Evolutionary conservation across 1,140 invertebrate genomes (phyloP).

Genomic region (Aporrectodea caliginosa): DNA sequence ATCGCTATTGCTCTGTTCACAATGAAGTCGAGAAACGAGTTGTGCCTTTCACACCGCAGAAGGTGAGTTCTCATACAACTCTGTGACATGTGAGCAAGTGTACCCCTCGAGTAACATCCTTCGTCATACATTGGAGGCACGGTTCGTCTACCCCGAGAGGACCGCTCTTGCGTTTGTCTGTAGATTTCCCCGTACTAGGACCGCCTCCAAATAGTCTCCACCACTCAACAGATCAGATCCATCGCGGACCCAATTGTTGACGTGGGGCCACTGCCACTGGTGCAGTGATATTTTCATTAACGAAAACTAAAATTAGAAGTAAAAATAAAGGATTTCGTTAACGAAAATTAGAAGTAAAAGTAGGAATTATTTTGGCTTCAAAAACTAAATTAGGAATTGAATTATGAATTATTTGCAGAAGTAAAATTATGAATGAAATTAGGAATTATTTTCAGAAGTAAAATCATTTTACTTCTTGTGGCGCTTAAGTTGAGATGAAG

Average conservation of each 20-base stretch:
- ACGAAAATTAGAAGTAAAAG: no score
- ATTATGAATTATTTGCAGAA: no score
- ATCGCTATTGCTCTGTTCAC: no score
- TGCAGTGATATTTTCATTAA: no score
- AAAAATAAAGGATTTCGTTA: no score
- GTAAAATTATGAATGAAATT: no score
- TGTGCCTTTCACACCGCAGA: not conserved
- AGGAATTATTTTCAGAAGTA: no score
- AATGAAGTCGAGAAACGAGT: not conserved
- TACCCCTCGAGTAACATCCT: not conserved
- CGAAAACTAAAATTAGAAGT: no score
- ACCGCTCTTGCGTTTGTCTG: not conserved
- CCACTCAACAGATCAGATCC: not conserved
- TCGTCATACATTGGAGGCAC: not conserved
- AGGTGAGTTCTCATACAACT: not conserved
- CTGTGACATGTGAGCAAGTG: not conserved
- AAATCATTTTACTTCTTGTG: no score
- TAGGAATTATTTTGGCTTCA: no score
- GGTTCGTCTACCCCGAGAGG: not conserved
- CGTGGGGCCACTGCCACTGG: not conserved
- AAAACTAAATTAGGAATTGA: no score
- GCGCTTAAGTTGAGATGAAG: no score
- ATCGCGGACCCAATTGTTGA: not conserved
- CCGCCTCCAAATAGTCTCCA: not conserved
- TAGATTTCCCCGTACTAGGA: not conserved